phyloP scores from a whole-genome alignment of 2,797 vertebrate genomes.

The Coilia nasus region DNA sequence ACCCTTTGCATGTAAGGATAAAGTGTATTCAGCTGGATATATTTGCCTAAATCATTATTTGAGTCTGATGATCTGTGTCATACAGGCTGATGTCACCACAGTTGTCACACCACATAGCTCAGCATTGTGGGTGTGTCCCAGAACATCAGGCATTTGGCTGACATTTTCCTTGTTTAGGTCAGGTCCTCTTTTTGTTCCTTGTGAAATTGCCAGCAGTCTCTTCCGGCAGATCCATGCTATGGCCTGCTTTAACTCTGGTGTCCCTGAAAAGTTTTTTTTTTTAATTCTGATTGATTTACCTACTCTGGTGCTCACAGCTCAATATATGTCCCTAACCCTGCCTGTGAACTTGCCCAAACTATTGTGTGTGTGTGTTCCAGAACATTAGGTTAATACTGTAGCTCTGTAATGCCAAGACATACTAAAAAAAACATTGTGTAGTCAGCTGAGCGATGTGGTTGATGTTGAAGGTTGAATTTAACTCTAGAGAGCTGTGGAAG shows the following conservation, averaged over 20 bases:
- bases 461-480: not conserved
- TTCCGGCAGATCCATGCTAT: not conserved
- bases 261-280: not conserved
- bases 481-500: not conserved
- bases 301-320: not conserved
- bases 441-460: not conserved
- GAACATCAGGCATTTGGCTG: not conserved
- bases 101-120: not conserved
- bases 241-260: not conserved
- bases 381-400: not conserved
- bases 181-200: not conserved
- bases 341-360: not conserved
- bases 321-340: not conserved
- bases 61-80: not conserved
- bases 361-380: not conserved
- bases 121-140: not conserved
- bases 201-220: not conserved
- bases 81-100: not conserved
- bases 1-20: not conserved
- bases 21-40: too few relatives aligned
- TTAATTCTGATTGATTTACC: conserved; percentile 8
- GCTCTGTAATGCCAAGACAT: not conserved
- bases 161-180: not conserved
- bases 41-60: not conserved
- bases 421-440: not conserved